These are phyloP conservation scores for Anguilla obscura DNA, from an alignment of 2,797 vertebrate species.

Conservation along the genomic window DNA sequence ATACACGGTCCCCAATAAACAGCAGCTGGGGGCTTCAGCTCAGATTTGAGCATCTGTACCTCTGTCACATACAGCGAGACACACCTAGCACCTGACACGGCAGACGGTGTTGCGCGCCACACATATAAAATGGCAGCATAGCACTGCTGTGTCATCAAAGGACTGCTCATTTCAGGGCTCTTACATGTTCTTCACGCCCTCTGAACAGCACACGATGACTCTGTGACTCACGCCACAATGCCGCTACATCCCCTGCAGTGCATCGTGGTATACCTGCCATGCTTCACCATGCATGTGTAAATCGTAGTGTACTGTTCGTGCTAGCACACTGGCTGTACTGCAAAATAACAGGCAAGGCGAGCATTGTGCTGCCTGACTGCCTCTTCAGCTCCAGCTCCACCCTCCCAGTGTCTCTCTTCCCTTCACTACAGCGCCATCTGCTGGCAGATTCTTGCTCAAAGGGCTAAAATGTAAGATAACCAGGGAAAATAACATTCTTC, in stretches of 20 bases:
- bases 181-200: background rate
- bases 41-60: background rate
- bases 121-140: background rate
- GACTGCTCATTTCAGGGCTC: background rate
- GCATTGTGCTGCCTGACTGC: background rate
- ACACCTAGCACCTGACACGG: background rate
- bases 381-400: background rate
- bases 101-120: background rate
- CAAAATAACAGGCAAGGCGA: background rate
- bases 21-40: background rate
- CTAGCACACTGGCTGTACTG: background rate
- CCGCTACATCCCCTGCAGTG: background rate
- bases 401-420: background rate
- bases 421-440: conserved; percentile 14
- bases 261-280: background rate
- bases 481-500: background rate
- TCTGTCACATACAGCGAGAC: background rate
- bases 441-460: background rate
- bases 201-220: background rate
- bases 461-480: background rate
- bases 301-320: background rate
- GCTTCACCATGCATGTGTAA: background rate
- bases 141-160: background rate
- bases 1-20: background rate
- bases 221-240: background rate